A percentile compares a stretch with the other conserved stretches of the same genome.
phyloP scores from a whole-genome alignment of 2,113 vertebrate species.

The Ivindomyrus marchei region DNA sequence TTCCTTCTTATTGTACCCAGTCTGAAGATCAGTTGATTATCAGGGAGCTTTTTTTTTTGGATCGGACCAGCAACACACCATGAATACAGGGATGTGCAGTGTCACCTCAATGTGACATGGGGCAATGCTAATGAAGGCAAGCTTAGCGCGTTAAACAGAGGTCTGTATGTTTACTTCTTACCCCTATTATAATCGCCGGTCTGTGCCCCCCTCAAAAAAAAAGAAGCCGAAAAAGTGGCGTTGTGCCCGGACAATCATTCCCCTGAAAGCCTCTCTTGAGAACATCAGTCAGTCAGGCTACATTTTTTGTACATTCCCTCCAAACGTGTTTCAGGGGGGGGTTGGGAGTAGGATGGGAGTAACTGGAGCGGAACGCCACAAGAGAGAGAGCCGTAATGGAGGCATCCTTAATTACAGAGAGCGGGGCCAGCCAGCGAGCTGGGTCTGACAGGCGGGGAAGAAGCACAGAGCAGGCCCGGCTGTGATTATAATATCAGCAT shows the following conservation, averaged over 20 bases:
- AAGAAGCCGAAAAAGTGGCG: neutral
- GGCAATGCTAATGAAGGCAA: neutral
- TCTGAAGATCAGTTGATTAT: neutral
- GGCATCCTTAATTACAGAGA: slow-evolving; percentile 5
- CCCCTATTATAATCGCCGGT: neutral
- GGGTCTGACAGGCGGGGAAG: no score
- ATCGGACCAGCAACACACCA: neutral
- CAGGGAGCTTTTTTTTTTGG: neutral
- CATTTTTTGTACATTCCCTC: neutral
- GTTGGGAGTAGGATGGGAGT: neutral
- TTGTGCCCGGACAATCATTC: no score
- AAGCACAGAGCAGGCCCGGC: neutral
- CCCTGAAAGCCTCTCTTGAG: neutral
- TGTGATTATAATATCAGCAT: neutral
- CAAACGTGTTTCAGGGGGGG: neutral
- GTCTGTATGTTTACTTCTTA: neutral
- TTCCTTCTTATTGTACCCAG: neutral
- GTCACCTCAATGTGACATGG: neutral
- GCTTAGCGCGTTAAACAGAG: neutral
- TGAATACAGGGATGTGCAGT: neutral
- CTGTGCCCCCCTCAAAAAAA: neutral
- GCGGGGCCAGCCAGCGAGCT: neutral
- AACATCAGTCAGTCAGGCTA: neutral
- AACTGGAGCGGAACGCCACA: slow-evolving; percentile 10
- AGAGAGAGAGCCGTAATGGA: neutral